A percentile compares a stretch with the other conserved stretches of the same genome.
These are phyloP conservation scores for Leuciscus idus DNA, from an alignment of 2,113 vertebrate genomes.

Conservation along the genomic window DNA sequence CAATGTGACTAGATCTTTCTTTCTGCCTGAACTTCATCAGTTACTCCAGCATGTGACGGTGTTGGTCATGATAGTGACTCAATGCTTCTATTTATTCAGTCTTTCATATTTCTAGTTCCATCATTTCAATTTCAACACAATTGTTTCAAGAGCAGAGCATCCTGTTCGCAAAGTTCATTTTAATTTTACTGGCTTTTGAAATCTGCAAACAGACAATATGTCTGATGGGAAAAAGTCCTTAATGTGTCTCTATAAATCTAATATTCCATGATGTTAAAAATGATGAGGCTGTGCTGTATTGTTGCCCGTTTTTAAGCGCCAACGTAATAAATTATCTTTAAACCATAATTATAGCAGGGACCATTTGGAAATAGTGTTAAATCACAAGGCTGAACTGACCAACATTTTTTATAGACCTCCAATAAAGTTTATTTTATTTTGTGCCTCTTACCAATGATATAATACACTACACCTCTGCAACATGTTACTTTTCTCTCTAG, in stretches of 20 bases:
- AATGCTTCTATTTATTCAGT: conserved; percentile 7
- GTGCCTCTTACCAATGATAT: not conserved
- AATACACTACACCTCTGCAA: not conserved
- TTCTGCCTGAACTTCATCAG: not conserved
- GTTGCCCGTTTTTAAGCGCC: not conserved
- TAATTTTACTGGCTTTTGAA: not conserved
- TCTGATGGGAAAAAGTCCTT: not conserved
- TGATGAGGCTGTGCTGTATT: not conserved
- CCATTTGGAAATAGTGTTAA: not conserved
- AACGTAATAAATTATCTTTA: not conserved
- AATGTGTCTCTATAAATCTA: not conserved
- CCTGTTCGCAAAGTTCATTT: not conserved
- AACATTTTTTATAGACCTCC: not conserved
- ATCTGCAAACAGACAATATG: not conserved
- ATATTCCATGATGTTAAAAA: not conserved
- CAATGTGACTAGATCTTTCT: not conserved
- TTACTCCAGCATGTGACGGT: not conserved
- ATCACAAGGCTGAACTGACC: not conserved
- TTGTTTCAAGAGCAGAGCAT: not conserved
- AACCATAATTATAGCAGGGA: not conserved
- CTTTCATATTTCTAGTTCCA: not conserved
- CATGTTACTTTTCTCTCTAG: not conserved
- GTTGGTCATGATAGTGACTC: not conserved
- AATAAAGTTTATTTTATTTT: not conserved
- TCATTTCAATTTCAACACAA: not conserved